A percentile compares a stretch with the other conserved stretches of the same genome.
phyloP scores from a whole-genome alignment of 2,888 invertebrate species.

The Tenthredo notha region DNA sequence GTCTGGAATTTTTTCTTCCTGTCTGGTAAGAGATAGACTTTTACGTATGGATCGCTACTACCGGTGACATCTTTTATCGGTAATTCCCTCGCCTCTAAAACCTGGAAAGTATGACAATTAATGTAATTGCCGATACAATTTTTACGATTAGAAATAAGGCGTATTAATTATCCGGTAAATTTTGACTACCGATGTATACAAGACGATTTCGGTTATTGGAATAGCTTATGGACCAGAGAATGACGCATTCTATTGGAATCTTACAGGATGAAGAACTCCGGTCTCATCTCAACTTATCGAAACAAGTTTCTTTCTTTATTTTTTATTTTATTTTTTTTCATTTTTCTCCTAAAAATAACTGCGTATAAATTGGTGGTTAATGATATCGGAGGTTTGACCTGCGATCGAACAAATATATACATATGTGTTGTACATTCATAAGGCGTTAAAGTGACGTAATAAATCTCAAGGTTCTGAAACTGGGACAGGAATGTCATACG shows the following conservation, averaged over 20 bases:
- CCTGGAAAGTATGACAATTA: conserved; percentile 76
- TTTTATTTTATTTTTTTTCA: too few relatives aligned
- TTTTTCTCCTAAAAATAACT: not conserved
- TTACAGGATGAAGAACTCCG: conserved; percentile 16
- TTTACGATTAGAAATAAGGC: conserved; percentile 6
- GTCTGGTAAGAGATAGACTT: conserved; percentile 91
- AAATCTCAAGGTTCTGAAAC: conserved; percentile 29
- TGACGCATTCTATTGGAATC: conserved; percentile 31
- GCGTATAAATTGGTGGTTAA: not conserved
- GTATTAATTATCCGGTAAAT: not conserved
- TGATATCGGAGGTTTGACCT: not conserved
- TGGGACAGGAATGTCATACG: conserved; percentile 38
- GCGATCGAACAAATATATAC: not conserved
- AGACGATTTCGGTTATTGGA: not conserved
- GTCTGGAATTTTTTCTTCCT: conserved; percentile 93
- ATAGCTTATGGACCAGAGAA: not conserved
- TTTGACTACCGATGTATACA: not conserved
- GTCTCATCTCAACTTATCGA: not conserved
- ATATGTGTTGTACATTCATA: not conserved
- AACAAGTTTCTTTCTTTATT: conserved; percentile 23
- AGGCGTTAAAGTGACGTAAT: not conserved
- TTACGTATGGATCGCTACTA: conserved; percentile 93
- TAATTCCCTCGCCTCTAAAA: conserved; percentile 88
- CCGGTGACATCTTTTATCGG: conserved; percentile 91
- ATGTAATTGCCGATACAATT: conserved; percentile 9